Evolutionary conservation across 2,888 invertebrate genomes (phyloP), one percentile per base, ranked within the genome.

Genomic region (Suillia variegata): DNA sequence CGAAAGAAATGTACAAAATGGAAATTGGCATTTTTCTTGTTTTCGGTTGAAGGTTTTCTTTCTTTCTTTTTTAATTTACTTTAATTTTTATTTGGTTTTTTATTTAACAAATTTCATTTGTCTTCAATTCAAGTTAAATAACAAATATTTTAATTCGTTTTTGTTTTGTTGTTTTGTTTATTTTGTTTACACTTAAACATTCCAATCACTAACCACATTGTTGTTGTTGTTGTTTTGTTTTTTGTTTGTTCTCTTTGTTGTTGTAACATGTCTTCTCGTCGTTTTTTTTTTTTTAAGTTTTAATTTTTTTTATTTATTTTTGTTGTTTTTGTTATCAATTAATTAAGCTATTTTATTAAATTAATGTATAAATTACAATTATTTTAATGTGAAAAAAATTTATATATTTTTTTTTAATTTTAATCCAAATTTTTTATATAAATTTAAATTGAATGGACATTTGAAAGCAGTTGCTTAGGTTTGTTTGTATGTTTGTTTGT

Each of bases 151-250:
- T 49, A n/a, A n/a, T n/a, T n/a, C n/a, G n/a, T n/a, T n/a, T n/a
- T n/a, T n/a, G n/a, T n/a, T n/a, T n/a, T n/a, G n/a, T n/a, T n/a
- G n/a, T n/a, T n/a, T n/a, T n/a, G n/a, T n/a, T n/a, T n/a, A n/a
- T n/a, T n/a, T n/a, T 10, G 5, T 60, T 67, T 58, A 59, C 59
- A 69, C 58, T 69, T 67, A 68, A 74, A 70, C 76, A 69, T 75
- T 72, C 69, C 71, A 73, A 75, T 77, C 77, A 77, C 78, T 78
- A 78, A 77, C 77, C 78, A 78, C 73, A 67, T 74, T 75, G 66
- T 67, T 73, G 67, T 64, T 70, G 68, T 67, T 73, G 56, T 59
- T 48, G 59, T n/a, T n/a, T n/a, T n/a, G n/a, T n/a, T n/a, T n/a
- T n/a, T n/a, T n/a, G n/a, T n/a, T n/a, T n/a, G n/a, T n/a, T n/a